Evolutionary conservation across 2,797 vertebrate species (phyloP), one percentile per base, ranked within the genome.

Genomic region (Arctocebus calabarensis): DNA sequence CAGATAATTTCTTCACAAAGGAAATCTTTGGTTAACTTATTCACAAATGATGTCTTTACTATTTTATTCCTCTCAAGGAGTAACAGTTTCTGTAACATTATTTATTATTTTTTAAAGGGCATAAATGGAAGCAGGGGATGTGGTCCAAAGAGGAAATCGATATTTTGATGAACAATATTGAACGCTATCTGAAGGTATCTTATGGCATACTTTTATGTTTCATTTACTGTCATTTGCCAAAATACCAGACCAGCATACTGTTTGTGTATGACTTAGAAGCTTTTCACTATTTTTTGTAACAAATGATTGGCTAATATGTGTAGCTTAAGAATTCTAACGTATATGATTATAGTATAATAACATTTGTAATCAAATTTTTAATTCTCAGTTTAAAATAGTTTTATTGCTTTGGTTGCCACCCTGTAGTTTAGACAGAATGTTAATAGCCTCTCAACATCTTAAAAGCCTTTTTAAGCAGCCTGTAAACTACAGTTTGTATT

Each of bases 121-220:
- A 99, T 97, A 99, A 99, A 96, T 99, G 99, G 99, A 99, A 99
- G 93, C 99, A 99, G 98, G 99, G 99, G 40, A 99, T 99, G 99
- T 99, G 99, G 99, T 99, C 99, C 0, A 99, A 99, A 97, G 99
- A 99, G 98, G 99, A 99, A 98, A 99, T 99, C 10, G 99, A 99
- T 98, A 98, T 99, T 96, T 98, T 99, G 97, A 99, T 99, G 99
- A 99, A 98, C 97, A 99, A 99, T 98, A 99, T 99, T 89, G 99
- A 99, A 64, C 99, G 98, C 95, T 99, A 99, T 93, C 98, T 99
- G 85, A 99, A 99, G 99, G 99, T 99, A 97, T 14, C n/a, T 94
- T 96, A 71, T 62, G 81, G 19, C 78, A 29, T 73, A 5, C 64
- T 96, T 91, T 93, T 88, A 62, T 90, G 25, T 89, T 94, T 96